Percentiles rank a stretch among this genome's conserved stretches.
Conservation (phyloP, 2,888 invertebrate genomes). For the Gymnosoma rotundatum region DNA sequence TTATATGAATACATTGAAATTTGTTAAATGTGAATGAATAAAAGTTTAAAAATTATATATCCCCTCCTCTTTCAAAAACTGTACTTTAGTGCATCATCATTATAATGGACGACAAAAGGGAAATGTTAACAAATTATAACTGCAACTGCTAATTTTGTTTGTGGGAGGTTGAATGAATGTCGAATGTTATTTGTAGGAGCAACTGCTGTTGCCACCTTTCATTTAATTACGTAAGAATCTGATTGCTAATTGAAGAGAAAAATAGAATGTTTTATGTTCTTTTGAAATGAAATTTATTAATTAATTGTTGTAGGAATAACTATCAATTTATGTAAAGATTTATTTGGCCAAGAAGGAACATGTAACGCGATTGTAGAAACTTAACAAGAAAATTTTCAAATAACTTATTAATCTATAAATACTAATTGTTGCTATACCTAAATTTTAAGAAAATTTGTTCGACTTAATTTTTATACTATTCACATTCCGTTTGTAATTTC, state of each 20-base stretch:
- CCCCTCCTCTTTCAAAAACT: neutral
- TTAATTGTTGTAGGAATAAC: too few species aligned
- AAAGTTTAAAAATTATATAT: neutral
- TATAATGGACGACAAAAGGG: neutral
- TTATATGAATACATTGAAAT: too few species aligned
- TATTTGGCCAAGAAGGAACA: too few species aligned
- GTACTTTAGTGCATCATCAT: neutral
- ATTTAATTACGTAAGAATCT: constrained; percentile 5
- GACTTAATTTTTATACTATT: too few species aligned
- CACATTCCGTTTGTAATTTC: too few species aligned
- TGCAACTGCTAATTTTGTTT: neutral
- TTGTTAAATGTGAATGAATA: neutral
- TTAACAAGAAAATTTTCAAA: too few species aligned
- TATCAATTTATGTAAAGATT: neutral
- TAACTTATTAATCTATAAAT: too few species aligned
- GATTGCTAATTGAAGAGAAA: constrained; percentile 19
- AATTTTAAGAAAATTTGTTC: too few species aligned
- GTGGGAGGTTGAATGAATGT: neutral
- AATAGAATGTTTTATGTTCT: neutral
- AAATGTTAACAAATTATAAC: neutral
- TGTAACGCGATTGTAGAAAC: too few species aligned
- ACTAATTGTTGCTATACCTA: too few species aligned
- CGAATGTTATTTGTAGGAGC: neutral
- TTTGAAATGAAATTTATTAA: constrained; percentile 5
- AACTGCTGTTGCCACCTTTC: neutral